Percentiles rank a stretch among this genome's conserved stretches.
These are phyloP conservation scores for Lynx canadensis DNA, from an alignment of 2,113 vertebrate genomes.

Conservation along the genomic window DNA sequence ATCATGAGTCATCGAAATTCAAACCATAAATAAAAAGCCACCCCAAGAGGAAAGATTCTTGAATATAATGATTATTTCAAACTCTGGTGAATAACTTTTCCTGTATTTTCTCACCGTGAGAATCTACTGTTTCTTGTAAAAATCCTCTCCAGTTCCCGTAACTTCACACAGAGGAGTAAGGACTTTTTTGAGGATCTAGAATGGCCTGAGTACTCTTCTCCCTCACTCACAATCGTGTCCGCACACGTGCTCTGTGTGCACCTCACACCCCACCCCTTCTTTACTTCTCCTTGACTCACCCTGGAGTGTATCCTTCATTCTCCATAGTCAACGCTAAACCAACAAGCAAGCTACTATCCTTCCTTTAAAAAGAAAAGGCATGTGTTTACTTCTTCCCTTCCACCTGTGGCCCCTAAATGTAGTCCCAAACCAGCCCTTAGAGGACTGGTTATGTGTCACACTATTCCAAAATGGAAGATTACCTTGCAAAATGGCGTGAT, in stretches of 20 bases:
- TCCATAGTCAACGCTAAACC: background rate
- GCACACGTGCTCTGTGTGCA: background rate
- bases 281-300: background rate
- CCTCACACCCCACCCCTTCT: rapidly evolving
- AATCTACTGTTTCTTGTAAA: background rate
- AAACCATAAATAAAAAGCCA: background rate
- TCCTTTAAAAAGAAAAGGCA: background rate
- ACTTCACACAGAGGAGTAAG: background rate
- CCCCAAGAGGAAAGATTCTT: background rate
- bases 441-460: background rate
- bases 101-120: background rate
- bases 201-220: background rate
- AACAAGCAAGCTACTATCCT: background rate
- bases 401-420: background rate
- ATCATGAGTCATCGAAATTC: background rate
- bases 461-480: background rate
- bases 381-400: background rate
- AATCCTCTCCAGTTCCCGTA: background rate
- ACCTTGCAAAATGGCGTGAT: background rate
- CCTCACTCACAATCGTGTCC: background rate
- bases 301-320: background rate
- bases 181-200: background rate
- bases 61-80: background rate
- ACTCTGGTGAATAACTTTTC: background rate
- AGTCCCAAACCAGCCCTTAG: background rate